These are phyloP conservation scores for Temnothorax longispinosus DNA, from an alignment of 1,140 invertebrate species.

Conservation along the genomic window DNA sequence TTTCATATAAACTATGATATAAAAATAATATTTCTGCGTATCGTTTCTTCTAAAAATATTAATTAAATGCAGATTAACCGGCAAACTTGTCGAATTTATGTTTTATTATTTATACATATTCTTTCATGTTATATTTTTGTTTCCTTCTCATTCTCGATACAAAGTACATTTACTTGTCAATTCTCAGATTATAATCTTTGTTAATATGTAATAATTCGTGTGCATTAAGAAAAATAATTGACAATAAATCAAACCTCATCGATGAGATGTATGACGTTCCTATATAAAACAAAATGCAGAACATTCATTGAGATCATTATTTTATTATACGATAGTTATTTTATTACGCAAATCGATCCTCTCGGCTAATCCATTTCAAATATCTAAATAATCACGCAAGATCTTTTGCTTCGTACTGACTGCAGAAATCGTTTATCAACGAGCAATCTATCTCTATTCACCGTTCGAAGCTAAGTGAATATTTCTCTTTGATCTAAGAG, in stretches of 20 bases:
- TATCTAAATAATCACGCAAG: neutral
- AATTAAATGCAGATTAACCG: neutral
- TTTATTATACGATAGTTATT: neutral
- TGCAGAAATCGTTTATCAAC: neutral
- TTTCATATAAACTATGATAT: neutral
- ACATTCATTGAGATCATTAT: neutral
- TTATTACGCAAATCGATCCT: neutral
- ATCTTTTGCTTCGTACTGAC: neutral
- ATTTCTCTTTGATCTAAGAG: constrained; percentile 16
- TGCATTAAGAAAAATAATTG: neutral
- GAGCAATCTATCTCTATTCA: neutral
- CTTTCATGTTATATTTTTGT: neutral
- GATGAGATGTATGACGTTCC: neutral
- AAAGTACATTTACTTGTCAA: neutral
- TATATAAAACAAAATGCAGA: neutral
- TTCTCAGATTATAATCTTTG: neutral
- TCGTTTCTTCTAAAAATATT: neutral
- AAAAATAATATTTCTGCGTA: neutral
- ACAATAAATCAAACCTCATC: neutral
- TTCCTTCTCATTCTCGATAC: neutral
- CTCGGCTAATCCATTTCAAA: neutral
- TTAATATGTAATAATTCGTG: neutral
- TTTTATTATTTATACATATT: neutral
- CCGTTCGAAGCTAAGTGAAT: neutral
- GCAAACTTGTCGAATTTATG: neutral